Percentiles rank a stretch among this genome's conserved stretches.
Evolutionary conservation across 2,113 vertebrate species (phyloP).

Genomic region (Colius striatus): DNA sequence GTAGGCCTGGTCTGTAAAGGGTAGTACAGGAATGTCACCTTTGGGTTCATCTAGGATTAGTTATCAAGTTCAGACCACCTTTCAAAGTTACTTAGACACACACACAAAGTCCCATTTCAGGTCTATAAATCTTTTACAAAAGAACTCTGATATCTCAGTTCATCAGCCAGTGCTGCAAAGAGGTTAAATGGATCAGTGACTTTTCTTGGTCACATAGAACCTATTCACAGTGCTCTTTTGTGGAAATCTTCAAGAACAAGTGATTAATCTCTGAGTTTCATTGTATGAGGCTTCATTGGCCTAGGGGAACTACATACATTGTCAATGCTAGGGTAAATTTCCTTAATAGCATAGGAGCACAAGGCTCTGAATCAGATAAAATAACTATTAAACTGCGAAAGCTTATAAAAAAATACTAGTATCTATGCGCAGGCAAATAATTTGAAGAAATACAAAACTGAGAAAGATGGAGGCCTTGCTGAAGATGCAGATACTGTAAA

Average conservation of each 20-base stretch:
- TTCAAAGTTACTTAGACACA: background rate
- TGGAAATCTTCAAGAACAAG: background rate
- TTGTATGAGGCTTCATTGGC: background rate
- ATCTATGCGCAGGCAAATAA: constrained; percentile 8
- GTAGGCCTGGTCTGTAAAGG: background rate
- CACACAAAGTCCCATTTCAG: background rate
- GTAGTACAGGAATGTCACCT: background rate
- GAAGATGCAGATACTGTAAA: constrained; percentile 23
- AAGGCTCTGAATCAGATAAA: constrained; percentile 4
- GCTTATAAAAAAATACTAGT: background rate
- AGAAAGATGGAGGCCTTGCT: constrained; percentile 4
- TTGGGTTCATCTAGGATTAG: background rate
- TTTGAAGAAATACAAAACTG: background rate
- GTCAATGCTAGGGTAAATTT: background rate
- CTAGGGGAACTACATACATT: background rate
- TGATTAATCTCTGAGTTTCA: background rate
- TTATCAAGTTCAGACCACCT: background rate
- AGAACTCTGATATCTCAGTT: background rate
- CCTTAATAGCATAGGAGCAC: background rate
- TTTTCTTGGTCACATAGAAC: background rate
- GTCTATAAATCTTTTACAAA: background rate
- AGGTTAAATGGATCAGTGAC: background rate
- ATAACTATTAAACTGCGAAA: background rate
- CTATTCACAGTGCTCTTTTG: background rate
- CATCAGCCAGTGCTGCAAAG: background rate